These are phyloP conservation scores for Diglossa cyanea DNA, from an alignment of 2,797 vertebrate genomes.

Conservation along the genomic window DNA sequence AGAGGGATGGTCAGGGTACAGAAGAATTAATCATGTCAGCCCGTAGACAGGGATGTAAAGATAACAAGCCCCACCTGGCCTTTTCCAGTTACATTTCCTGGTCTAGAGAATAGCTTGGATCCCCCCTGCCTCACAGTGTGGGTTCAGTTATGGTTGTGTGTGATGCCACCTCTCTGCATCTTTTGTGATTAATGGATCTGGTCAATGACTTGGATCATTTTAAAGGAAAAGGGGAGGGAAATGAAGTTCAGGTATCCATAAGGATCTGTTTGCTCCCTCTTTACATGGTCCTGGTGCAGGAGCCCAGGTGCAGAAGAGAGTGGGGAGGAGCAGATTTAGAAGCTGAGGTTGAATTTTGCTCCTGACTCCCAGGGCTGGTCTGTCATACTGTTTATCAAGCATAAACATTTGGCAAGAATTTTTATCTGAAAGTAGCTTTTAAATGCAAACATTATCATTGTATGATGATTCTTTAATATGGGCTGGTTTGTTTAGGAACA, in stretches of 20 bases:
- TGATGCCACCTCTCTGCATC: not conserved
- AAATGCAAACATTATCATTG: not conserved
- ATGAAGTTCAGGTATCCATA: not conserved
- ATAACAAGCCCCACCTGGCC: not conserved
- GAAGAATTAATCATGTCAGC: not conserved
- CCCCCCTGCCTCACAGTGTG: not conserved
- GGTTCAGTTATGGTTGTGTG: not conserved
- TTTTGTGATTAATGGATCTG: not conserved
- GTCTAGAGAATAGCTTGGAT: not conserved
- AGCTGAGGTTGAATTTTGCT: not conserved
- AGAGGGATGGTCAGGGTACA: not conserved
- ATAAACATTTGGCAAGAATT: not conserved
- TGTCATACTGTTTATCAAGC: not conserved
- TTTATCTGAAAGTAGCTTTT: not conserved
- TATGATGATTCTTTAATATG: not conserved
- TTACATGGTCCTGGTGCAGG: not conserved
- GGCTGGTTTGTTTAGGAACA: conserved; percentile 64
- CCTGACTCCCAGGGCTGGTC: not conserved
- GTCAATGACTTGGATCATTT: not conserved
- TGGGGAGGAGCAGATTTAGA: not conserved
- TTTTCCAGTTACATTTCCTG: not conserved
- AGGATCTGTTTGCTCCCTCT: not conserved
- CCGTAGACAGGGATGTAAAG: not conserved
- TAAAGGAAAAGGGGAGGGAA: not conserved
- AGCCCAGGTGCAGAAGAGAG: not conserved